Conservation (phyloP, 1,140 invertebrate genomes). For the Pseudoatta argentina region DNA sequence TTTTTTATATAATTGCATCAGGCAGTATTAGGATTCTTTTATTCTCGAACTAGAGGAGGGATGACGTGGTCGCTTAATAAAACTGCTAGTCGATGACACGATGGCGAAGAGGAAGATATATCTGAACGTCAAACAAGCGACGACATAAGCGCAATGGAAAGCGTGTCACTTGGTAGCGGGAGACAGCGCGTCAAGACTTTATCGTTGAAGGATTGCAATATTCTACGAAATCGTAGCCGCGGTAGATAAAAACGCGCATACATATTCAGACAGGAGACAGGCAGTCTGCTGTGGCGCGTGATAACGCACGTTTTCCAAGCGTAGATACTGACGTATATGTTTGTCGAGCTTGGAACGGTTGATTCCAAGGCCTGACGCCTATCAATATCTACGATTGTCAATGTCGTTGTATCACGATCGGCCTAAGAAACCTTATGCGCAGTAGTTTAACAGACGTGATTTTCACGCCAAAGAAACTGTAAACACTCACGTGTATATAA, state of each 20-base stretch:
- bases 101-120: background rate
- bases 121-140: background rate
- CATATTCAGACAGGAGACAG: slow-evolving; percentile 55
- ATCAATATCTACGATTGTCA: slow-evolving; percentile 13
- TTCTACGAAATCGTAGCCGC: slow-evolving; percentile 52
- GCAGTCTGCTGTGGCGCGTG: slow-evolving; percentile 56
- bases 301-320: slow-evolving; percentile 58
- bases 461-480: background rate
- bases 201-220: slow-evolving; percentile 24
- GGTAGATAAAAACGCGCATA: slow-evolving; percentile 55
- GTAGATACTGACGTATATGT: slow-evolving; percentile 28
- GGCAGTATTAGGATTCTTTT: background rate
- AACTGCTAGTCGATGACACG: slow-evolving; percentile 7
- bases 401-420: slow-evolving; percentile 16
- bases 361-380: slow-evolving; percentile 25
- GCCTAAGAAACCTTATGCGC: background rate
- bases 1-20: no score
- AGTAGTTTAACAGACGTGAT: background rate
- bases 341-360: slow-evolving; percentile 31
- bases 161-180: slow-evolving; percentile 30
- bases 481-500: background rate
- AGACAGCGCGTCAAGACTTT: slow-evolving; percentile 33
- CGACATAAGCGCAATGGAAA: slow-evolving; percentile 21
- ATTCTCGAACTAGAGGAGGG: background rate
- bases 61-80: background rate